phyloP scores from a whole-genome alignment of 2,888 invertebrate genomes.

The Troglohyphantes excavatus region DNA sequence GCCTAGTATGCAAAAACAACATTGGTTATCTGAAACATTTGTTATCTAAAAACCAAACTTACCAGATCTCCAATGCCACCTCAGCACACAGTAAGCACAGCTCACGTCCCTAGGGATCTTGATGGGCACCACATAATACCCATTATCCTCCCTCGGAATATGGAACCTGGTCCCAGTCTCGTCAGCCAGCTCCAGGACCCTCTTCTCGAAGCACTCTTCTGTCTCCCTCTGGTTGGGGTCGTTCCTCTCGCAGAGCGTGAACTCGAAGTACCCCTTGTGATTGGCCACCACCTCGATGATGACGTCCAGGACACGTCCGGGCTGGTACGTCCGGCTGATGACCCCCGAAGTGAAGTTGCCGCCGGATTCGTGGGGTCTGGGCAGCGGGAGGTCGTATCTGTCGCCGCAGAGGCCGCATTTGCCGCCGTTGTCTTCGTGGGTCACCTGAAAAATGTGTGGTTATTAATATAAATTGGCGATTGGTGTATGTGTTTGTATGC shows the following conservation, averaged over 20 bases:
- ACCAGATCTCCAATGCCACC: slow-evolving; percentile 80
- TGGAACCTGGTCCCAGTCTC: slow-evolving; percentile 63
- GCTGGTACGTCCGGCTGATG: slow-evolving; percentile 78
- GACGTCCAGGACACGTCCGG: slow-evolving; percentile 79
- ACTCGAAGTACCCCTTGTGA: slow-evolving; percentile 80
- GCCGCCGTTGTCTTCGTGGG: slow-evolving; percentile 79
- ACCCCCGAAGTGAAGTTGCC: slow-evolving; percentile 79
- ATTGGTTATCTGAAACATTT: no score
- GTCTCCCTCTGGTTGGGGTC: slow-evolving; percentile 77
- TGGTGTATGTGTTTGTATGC: no score
- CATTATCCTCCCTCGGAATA: slow-evolving; percentile 76
- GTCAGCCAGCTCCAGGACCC: slow-evolving; percentile 74
- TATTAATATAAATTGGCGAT: slow-evolving; percentile 4
- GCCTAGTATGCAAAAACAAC: no score
- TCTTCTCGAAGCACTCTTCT: slow-evolving; percentile 79
- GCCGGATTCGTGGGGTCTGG: slow-evolving; percentile 80
- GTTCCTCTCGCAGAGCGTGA: slow-evolving; percentile 79
- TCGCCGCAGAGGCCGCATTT: slow-evolving; percentile 81
- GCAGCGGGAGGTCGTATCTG: slow-evolving; percentile 72
- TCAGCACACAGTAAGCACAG: slow-evolving; percentile 79
- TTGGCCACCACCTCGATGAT: slow-evolving; percentile 80
- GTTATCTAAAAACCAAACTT: background rate
- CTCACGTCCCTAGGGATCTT: slow-evolving; percentile 77
- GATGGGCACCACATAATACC: slow-evolving; percentile 77
- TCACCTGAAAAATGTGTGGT: slow-evolving; percentile 29